Percentiles rank a stretch among this genome's conserved stretches.
phyloP scores from a whole-genome alignment of 2,113 vertebrate genomes.

The Pao palembangensis region DNA sequence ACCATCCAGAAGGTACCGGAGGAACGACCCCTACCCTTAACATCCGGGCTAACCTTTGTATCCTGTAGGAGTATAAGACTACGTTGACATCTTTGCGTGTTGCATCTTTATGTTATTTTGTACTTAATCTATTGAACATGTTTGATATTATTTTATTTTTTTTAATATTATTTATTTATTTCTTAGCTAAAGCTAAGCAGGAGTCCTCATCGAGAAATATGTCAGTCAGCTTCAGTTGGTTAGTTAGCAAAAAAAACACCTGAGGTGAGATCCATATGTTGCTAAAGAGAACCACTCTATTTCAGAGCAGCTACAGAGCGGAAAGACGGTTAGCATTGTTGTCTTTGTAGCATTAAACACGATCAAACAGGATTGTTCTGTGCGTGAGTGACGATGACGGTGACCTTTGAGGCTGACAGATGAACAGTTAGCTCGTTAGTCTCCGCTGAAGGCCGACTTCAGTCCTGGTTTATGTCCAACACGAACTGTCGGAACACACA shows the following conservation, averaged over 20 bases:
- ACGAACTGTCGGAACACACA: not conserved
- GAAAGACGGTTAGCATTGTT: not conserved
- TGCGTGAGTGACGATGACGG: not conserved
- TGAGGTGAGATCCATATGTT: not conserved
- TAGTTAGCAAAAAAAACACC: too few relatives aligned
- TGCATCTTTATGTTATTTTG: too few relatives aligned
- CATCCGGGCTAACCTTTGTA: not conserved
- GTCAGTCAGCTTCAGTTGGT: too few relatives aligned
- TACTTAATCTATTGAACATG: too few relatives aligned
- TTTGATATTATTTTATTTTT: too few relatives aligned
- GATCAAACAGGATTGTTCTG: constrained; percentile 1
- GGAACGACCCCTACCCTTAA: not conserved
- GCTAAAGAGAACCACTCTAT: too few relatives aligned
- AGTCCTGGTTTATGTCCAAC: constrained; percentile 23
- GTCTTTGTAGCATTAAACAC: constrained; percentile 7
- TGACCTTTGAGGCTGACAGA: constrained; percentile 40
- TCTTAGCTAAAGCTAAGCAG: too few relatives aligned
- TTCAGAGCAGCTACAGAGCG: not conserved
- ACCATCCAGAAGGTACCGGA: constrained; percentile 91
- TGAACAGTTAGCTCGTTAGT: not conserved
- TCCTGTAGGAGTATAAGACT: too few relatives aligned
- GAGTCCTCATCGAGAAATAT: too few relatives aligned
- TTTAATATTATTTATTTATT: too few relatives aligned
- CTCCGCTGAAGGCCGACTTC: constrained; percentile 3
- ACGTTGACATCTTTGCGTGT: too few relatives aligned